Percentiles rank a stretch among this genome's conserved stretches.
Conservation (phyloP, 1,140 invertebrate genomes). For the Hypsibius dujardini region DNA sequence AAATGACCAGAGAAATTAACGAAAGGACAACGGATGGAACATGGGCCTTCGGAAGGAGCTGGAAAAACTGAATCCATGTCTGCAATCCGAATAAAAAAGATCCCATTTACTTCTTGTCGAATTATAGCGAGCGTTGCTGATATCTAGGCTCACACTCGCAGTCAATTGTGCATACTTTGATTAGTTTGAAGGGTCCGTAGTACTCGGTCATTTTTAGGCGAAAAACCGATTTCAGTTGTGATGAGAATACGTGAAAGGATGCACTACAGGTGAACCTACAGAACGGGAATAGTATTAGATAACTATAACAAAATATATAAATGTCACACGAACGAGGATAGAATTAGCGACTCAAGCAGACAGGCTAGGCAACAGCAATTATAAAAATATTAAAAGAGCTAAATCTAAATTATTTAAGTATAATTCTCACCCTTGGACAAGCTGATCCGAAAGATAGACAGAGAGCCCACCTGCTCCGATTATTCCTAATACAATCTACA, state of each 20-base stretch:
- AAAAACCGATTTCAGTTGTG: conserved; percentile 1
- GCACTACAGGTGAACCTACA: conserved; percentile 9
- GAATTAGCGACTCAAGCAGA: no score
- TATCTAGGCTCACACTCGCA: no score
- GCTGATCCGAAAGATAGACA: conserved; percentile 5
- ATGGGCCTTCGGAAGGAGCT: neutral
- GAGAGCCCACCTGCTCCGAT: neutral
- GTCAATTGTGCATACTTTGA: no score
- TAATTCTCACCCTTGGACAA: conserved; percentile 9
- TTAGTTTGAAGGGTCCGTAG: conserved; percentile 4
- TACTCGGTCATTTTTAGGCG: neutral
- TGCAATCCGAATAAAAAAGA: no score
- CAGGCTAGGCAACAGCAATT: neutral
- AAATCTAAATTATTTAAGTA: no score
- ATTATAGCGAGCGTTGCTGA: no score
- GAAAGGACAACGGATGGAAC: neutral
- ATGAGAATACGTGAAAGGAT: neutral
- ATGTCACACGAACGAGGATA: no score
- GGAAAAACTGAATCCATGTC: conserved; percentile 6
- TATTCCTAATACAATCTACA: neutral
- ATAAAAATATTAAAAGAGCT: no score
- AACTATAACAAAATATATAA: no score
- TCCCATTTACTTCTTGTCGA: no score
- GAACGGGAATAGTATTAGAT: no score
- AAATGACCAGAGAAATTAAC: neutral